Percentiles rank a stretch among this genome's conserved stretches.
These are phyloP conservation scores for human (Homo sapiens) DNA, from an alignment of 2,113 vertebrate species.

Conservation along the genomic window DNA sequence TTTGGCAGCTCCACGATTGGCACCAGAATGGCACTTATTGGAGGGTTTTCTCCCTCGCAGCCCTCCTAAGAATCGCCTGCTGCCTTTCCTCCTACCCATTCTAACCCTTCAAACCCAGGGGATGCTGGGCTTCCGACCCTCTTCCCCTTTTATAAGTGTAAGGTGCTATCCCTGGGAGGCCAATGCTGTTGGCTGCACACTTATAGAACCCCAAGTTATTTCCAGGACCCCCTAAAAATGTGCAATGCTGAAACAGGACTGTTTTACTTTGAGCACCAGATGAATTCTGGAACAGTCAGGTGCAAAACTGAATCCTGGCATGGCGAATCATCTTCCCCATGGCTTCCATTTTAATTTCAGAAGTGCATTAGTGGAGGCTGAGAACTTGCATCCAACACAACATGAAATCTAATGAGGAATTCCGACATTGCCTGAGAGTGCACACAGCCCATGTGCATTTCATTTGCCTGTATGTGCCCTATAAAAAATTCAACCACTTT, in stretches of 20 bases:
- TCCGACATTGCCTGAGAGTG: background rate
- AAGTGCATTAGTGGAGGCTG: accelerated
- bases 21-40: accelerated
- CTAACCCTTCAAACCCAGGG: background rate
- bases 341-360: background rate
- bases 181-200: background rate
- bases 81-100: accelerated
- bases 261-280: background rate
- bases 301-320: too few species aligned
- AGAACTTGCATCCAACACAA: background rate
- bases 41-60: background rate
- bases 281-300: background rate
- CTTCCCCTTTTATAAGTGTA: too few species aligned
- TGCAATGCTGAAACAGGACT: background rate
- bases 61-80: background rate
- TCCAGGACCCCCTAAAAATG: background rate
- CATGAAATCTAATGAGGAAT: accelerated
- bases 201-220: background rate
- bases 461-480: background rate
- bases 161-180: background rate
- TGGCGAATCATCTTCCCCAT: accelerated
- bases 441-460: accelerated
- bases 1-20: background rate
- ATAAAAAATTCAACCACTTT: background rate
- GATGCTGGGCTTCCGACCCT: background rate